These are phyloP conservation scores for Machimus atricapillus DNA, from an alignment of 2,888 invertebrate genomes.

Conservation along the genomic window DNA sequence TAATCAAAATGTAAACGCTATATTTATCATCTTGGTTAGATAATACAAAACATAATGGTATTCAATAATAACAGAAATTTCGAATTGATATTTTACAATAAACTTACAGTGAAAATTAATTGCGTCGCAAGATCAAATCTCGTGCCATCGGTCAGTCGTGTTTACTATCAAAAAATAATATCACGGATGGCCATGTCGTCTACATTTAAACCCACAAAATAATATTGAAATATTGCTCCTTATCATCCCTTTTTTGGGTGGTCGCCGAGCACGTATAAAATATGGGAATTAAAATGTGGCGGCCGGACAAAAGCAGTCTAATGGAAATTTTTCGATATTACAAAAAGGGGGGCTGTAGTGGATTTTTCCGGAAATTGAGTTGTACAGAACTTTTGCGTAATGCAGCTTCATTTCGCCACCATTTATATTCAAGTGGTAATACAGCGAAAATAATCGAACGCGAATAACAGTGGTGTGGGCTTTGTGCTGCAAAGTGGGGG, in stretches of 20 bases:
- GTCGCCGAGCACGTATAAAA: not conserved
- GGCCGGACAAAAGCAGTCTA: not conserved
- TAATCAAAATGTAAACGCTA: too few relatives aligned
- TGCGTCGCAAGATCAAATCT: not conserved
- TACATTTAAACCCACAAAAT: not conserved
- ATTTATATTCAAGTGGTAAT: constrained; percentile 24
- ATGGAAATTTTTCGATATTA: constrained; percentile 1
- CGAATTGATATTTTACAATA: not conserved
- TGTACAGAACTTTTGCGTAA: constrained; percentile 16
- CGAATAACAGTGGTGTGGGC: not conserved
- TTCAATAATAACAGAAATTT: not conserved
- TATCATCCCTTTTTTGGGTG: not conserved
- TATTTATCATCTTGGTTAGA: too few relatives aligned
- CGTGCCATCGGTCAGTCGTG: not conserved
- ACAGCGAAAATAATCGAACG: constrained; percentile 15
- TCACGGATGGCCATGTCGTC: not conserved
- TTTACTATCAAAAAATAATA: not conserved
- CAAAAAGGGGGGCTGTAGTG: not conserved
- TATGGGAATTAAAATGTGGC: not conserved
- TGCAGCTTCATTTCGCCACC: not conserved
- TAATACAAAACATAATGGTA: not conserved
- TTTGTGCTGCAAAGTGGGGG: not conserved
- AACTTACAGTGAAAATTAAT: not conserved
- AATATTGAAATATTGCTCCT: not conserved
- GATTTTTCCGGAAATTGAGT: constrained; percentile 21